A percentile compares a stretch with the other conserved stretches of the same genome.
These are phyloP conservation scores for Acanthosepion lycidas DNA, from an alignment of 2,888 invertebrate species.

Conservation along the genomic window DNA sequence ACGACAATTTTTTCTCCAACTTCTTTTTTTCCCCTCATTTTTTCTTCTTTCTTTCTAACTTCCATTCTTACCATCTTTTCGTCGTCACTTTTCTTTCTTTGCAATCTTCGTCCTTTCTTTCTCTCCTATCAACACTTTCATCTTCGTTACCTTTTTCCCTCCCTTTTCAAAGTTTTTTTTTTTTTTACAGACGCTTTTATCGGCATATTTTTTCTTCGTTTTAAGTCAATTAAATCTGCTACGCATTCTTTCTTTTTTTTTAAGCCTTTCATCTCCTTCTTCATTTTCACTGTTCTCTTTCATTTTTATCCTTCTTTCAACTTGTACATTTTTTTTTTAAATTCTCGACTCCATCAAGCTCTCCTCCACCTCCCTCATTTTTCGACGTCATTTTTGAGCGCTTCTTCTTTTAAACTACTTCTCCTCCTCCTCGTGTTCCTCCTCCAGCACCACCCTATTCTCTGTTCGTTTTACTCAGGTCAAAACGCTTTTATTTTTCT, in stretches of 20 bases:
- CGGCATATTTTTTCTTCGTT: background rate
- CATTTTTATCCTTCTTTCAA: background rate
- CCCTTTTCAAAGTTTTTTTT: background rate
- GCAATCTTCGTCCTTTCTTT: too few relatives aligned
- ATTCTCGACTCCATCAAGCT: background rate
- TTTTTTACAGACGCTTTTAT: background rate
- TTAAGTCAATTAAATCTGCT: too few relatives aligned
- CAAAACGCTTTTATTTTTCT: slow-evolving; percentile 33
- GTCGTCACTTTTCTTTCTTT: too few relatives aligned
- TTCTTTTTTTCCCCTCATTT: too few relatives aligned
- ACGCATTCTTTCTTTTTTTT: too few relatives aligned
- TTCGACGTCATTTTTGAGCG: background rate
- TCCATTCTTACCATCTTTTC: too few relatives aligned
- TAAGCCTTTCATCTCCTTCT: too few relatives aligned
- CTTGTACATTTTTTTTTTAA: background rate
- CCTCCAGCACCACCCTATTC: background rate
- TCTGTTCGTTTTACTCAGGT: background rate
- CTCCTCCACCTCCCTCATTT: background rate
- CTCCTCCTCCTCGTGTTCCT: background rate
- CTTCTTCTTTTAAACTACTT: background rate
- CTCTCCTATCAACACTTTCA: too few relatives aligned
- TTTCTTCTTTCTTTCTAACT: too few relatives aligned
- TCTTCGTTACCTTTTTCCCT: too few relatives aligned
- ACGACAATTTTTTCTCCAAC: too few relatives aligned
- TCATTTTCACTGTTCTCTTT: too few relatives aligned